A percentile compares a stretch with the other conserved stretches of the same genome.
Conservation (phyloP, 2,113 vertebrate species). For the Uropsilus gracilis region DNA sequence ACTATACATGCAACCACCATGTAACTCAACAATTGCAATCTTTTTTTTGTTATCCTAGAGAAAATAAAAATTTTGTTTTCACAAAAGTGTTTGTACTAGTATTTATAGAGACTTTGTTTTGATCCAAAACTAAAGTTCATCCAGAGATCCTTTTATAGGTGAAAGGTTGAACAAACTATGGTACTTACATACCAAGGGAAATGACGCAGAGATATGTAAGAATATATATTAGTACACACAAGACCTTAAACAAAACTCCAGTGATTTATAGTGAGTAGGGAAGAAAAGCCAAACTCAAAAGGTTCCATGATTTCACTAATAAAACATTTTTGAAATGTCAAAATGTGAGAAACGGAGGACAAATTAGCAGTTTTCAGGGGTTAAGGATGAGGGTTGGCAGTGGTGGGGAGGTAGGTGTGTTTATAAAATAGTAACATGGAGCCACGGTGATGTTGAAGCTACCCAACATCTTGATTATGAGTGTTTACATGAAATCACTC, state of each 20-base stretch:
- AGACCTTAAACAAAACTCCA: background rate
- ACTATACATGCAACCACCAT: background rate
- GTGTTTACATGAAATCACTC: background rate
- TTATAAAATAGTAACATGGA: background rate
- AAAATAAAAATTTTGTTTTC: background rate
- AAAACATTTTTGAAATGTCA: background rate
- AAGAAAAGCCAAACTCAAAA: background rate
- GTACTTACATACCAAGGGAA: background rate
- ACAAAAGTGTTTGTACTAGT: background rate
- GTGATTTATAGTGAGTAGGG: background rate
- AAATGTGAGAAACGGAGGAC: background rate
- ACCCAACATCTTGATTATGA: background rate
- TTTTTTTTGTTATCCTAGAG: background rate
- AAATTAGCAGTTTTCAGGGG: background rate
- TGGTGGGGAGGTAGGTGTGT: background rate
- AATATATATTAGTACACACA: background rate
- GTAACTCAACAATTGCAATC: background rate
- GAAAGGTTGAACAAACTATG: background rate
- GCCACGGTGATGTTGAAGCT: background rate
- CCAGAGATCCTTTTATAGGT: background rate
- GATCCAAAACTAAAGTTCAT: background rate
- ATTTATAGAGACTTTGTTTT: background rate
- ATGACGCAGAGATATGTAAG: too few species aligned
- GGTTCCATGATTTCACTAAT: background rate
- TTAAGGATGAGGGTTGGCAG: background rate